phyloP scores from a whole-genome alignment of 2,797 vertebrate species.

The Halcyon chelicuti region DNA sequence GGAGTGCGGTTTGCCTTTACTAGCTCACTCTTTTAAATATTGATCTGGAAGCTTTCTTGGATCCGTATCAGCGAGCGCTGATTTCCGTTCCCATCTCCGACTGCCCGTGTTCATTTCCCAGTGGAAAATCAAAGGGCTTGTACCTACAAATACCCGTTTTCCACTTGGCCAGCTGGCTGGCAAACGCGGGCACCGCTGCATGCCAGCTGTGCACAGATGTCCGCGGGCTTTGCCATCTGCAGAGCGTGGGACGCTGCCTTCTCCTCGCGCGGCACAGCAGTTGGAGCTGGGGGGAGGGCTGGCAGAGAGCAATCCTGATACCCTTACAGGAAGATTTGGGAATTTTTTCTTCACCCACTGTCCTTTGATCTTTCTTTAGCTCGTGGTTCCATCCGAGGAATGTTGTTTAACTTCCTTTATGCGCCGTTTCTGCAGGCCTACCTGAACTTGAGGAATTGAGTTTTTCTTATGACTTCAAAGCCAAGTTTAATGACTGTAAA shows the following conservation, averaged over 20 bases:
- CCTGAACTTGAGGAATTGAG: not conserved
- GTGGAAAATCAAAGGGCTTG: conserved; percentile 18
- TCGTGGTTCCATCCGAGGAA: not conserved
- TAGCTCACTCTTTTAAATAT: conserved; percentile 10
- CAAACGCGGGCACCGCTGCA: fast-evolving
- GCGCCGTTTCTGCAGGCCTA: not conserved
- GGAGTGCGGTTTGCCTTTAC: not conserved
- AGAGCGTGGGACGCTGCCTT: not conserved
- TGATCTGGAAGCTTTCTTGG: conserved; percentile 34
- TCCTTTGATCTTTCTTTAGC: not conserved
- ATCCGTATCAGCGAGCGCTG: not conserved
- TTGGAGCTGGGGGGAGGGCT: not conserved
- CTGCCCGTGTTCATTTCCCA: not conserved
- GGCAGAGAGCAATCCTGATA: not conserved
- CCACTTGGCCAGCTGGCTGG: not conserved
- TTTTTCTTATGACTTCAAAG: not conserved
- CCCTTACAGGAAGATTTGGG: not conserved
- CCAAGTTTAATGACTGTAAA: not conserved
- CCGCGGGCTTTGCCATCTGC: not conserved
- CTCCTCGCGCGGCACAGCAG: not conserved
- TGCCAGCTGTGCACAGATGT: conserved; percentile 33
- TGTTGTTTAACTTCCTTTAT: not conserved
- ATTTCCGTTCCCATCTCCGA: not conserved
- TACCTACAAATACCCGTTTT: conserved; percentile 48
- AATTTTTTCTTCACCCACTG: not conserved